Evolutionary conservation across 2,888 invertebrate species (phyloP).

Genomic region (Coremacera marginata): DNA sequence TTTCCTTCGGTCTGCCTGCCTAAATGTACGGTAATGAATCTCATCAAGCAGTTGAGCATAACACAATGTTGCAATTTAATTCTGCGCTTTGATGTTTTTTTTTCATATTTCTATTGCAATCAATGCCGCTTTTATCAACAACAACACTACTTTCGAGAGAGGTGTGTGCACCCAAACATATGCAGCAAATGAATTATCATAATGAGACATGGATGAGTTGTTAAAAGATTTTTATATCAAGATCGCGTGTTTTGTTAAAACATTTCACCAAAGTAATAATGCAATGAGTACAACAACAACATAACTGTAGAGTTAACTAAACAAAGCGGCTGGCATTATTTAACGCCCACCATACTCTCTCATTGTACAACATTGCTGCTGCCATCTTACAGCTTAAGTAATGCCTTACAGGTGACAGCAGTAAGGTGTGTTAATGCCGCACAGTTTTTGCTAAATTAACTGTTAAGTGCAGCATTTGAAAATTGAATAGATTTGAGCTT

Average conservation of each 20-base stretch:
- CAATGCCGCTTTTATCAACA: not conserved
- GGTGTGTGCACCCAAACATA: not conserved
- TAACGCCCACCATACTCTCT: not conserved
- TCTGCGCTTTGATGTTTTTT: slow-evolving; percentile 5
- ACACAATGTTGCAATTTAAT: not conserved
- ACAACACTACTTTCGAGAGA: not conserved
- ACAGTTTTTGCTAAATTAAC: slow-evolving; percentile 15
- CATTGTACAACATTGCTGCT: not conserved
- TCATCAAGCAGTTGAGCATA: slow-evolving; percentile 9
- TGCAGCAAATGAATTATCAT: slow-evolving; percentile 26
- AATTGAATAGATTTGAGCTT: too few species aligned
- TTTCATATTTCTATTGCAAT: not conserved
- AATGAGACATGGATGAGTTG: slow-evolving; percentile 40
- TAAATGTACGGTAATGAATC: slow-evolving; percentile 20
- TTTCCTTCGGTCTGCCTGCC: not conserved
- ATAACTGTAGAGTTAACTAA: not conserved
- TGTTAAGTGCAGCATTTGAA: slow-evolving; percentile 9
- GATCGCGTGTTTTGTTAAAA: slow-evolving; percentile 38
- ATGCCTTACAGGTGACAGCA: not conserved
- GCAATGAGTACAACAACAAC: not conserved
- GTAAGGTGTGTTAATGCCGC: not conserved
- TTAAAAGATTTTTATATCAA: slow-evolving; percentile 40
- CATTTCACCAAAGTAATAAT: slow-evolving; percentile 29
- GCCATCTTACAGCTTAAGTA: too few species aligned
- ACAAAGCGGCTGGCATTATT: not conserved